phyloP scores from a whole-genome alignment of 2,888 invertebrate genomes.

The Margaritifera margaritifera region DNA sequence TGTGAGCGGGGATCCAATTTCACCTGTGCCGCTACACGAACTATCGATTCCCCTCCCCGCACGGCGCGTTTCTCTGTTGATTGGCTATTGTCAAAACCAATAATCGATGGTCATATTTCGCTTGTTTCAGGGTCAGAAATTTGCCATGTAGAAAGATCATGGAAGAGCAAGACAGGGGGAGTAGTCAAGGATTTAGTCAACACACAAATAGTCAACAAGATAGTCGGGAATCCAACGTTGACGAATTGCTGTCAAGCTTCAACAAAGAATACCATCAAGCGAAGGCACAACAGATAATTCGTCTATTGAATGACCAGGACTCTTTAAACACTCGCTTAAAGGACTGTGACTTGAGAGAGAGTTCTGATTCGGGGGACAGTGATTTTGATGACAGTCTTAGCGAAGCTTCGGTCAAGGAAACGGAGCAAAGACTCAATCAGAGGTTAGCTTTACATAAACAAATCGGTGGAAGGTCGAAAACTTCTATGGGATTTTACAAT shows the following conservation, averaged over 20 bases:
- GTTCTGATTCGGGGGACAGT: slow-evolving; percentile 28
- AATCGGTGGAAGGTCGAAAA: slow-evolving; percentile 43
- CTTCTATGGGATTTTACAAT: slow-evolving; percentile 54
- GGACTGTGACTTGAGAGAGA: slow-evolving; percentile 34
- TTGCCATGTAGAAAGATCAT: no score
- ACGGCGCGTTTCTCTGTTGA: no score
- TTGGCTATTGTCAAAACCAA: no score
- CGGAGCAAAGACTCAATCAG: slow-evolving; percentile 18
- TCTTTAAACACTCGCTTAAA: slow-evolving; percentile 35
- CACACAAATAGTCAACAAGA: neutral
- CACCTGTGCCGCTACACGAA: no score
- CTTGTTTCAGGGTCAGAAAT: no score
- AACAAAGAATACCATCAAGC: slow-evolving; percentile 46
- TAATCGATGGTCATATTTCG: no score
- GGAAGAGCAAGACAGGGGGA: no score
- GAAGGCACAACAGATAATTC: slow-evolving; percentile 54
- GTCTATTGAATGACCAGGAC: slow-evolving; percentile 55
- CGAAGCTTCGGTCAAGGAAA: slow-evolving; percentile 29
- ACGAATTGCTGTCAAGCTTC: slow-evolving; percentile 42
- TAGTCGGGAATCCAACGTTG: slow-evolving; percentile 20
- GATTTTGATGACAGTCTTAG: slow-evolving; percentile 28
- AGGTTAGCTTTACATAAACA: slow-evolving; percentile 25
- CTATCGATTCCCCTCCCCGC: no score
- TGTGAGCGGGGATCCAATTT: no score
- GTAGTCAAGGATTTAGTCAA: no score